These are phyloP conservation scores for Drosophila pseudoobscura DNA, from an alignment of 1,140 invertebrate species.

Conservation along the genomic window DNA sequence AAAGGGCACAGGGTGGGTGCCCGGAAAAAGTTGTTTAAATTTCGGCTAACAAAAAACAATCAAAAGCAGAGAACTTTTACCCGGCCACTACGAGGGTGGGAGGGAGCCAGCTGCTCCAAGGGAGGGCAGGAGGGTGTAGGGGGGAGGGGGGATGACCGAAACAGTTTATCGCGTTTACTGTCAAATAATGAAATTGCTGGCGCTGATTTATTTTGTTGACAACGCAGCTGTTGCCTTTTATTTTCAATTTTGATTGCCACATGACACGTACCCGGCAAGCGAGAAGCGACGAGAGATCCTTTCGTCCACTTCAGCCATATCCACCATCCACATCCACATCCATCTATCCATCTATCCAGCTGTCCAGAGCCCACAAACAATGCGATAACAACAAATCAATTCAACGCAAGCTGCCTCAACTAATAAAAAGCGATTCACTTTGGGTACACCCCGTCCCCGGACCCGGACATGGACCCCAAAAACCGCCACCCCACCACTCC, in stretches of 20 bases:
- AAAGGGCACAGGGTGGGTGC: too few species aligned
- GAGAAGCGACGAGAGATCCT: slow-evolving; percentile 18
- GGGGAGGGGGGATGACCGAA: slow-evolving; percentile 6
- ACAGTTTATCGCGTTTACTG: slow-evolving; percentile 82
- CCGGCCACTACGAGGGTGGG: slow-evolving; percentile 6
- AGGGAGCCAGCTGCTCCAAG: slow-evolving; percentile 17
- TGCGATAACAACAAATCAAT: slow-evolving; percentile 81
- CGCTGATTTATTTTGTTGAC: slow-evolving; percentile 81
- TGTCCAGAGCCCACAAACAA: slow-evolving; percentile 68
- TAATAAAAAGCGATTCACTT: slow-evolving; percentile 74
- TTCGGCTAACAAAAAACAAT: slow-evolving; percentile 10
- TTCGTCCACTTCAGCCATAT: slow-evolving; percentile 32
- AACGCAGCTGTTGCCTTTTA: slow-evolving; percentile 79
- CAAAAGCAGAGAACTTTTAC: slow-evolving; percentile 12
- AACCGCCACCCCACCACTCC: neutral
- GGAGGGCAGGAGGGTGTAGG: slow-evolving; percentile 1
- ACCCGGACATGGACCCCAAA: slow-evolving; percentile 4
- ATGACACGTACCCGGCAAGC: slow-evolving; percentile 34
- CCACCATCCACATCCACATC: slow-evolving; percentile 13
- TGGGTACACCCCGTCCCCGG: neutral
- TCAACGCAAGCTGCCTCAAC: slow-evolving; percentile 79
- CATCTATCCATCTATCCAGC: slow-evolving; percentile 47
- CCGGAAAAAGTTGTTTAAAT: too few species aligned
- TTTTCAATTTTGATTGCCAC: slow-evolving; percentile 78
- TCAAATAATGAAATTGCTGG: slow-evolving; percentile 80